Evolutionary conservation across 2,797 vertebrate genomes (phyloP), one percentile per base, ranked within the genome.

Genomic region (Amazonetta brasiliensis): DNA sequence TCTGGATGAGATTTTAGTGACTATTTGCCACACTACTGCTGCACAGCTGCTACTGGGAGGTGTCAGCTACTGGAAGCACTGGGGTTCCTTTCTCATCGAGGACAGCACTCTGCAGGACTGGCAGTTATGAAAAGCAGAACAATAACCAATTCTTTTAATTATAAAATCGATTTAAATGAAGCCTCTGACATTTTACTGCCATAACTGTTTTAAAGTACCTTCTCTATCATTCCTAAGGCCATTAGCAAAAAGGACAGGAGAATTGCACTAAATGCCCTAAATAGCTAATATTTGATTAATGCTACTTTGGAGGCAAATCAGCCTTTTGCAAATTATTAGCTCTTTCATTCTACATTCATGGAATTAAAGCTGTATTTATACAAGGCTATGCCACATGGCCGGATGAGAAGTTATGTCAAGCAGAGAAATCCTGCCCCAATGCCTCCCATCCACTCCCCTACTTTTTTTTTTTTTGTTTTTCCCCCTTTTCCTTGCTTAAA

Each of bases 381-480:
- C 3, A 17, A 62, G 37, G n/a, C 37, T 31, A 2, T 14, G 25
- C 25, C 28, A 30, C 13, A 18, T 3, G 31, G 16, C n/a, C 39
- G 25, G 16, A 8, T 43, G 72, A 73, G 13, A 72, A 30, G 31
- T 12, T 37, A 8, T 8, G 33, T 20, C 46, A 56, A 63, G n/a
- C 18, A 71, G 10, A 35, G 15, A 85, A 79, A 59, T 33, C 50
- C 50, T 15, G 5, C 7, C 4, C 8, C 4, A 3, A 3, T 1
- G 21, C 39, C 28, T 14, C 37, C 12, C 60, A 41, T 41, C 37
- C 8, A 31, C 39, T 9, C 39, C 9, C 3, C 0, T 0, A 48
- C 46, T 7, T 48, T 46, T 21, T 48, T 25, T 48, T 48, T 48
- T 48, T 46, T 11, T 43, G 2, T 4, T 7, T 20, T 44, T 8